Percentiles rank a stretch among this genome's conserved stretches.
Conservation (phyloP, 2,888 invertebrate genomes). For the Bhutanitis thaidina region DNA sequence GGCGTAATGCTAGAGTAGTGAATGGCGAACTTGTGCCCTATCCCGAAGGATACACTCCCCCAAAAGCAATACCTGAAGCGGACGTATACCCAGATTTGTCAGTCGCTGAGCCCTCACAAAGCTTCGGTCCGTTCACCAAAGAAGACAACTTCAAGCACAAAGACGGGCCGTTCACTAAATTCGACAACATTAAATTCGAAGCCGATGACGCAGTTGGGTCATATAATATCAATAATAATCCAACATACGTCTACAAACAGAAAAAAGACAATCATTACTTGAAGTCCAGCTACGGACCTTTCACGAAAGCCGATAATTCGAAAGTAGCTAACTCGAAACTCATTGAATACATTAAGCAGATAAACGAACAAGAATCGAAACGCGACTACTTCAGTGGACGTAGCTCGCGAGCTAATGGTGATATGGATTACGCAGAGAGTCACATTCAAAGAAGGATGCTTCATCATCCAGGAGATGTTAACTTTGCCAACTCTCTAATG, state of each 20-base stretch:
- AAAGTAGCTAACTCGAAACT: constrained; percentile 79
- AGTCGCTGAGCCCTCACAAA: constrained; percentile 51
- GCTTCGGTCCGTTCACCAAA: constrained; percentile 81
- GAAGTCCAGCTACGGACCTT: constrained; percentile 80
- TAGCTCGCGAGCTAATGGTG: constrained; percentile 70
- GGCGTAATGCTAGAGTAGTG: constrained; percentile 93
- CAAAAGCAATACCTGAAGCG: constrained; percentile 80
- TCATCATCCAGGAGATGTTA: constrained; percentile 82
- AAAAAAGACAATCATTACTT: constrained; percentile 66
- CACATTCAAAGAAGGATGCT: constrained; percentile 86
- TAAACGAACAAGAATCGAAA: constrained; percentile 82
- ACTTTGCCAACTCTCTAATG: constrained; percentile 83
- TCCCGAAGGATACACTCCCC: constrained; percentile 84
- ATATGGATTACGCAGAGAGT: constrained; percentile 70
- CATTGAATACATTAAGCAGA: constrained; percentile 83
- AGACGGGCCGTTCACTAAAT: constrained; percentile 81
- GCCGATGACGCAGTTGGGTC: constrained; percentile 49
- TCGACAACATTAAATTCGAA: constrained; percentile 76
- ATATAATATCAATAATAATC: constrained; percentile 24
- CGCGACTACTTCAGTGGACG: constrained; percentile 81
- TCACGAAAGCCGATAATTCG: constrained; percentile 82
- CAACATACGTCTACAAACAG: constrained; percentile 61
- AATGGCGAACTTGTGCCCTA: constrained; percentile 90
- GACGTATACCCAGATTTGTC: constrained; percentile 68
- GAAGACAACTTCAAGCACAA: constrained; percentile 79